phyloP scores from a whole-genome alignment of 1,140 invertebrate species.

The Mercenaria mercenaria region DNA sequence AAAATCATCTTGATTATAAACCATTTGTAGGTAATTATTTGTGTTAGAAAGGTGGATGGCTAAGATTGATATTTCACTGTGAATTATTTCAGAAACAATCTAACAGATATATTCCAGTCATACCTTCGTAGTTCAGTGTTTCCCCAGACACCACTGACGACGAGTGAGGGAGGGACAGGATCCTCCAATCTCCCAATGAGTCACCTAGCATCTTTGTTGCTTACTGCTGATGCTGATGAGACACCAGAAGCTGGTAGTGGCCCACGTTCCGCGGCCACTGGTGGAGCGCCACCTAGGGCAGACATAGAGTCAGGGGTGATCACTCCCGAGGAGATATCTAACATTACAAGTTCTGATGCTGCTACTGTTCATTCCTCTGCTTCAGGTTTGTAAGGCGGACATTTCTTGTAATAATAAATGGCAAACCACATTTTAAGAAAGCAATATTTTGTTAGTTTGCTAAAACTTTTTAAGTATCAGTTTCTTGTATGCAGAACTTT shows the following conservation, averaged over 20 bases:
- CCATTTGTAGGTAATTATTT: too few species aligned
- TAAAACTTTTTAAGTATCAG: too few species aligned
- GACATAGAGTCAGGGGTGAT: conserved; percentile 66
- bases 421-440: too few species aligned
- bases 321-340: conserved; percentile 78
- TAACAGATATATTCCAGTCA: conserved; percentile 43
- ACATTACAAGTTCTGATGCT: conserved; percentile 77
- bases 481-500: too few species aligned
- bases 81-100: conserved; percentile 7
- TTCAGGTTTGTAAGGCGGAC: conserved; percentile 66
- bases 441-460: too few species aligned
- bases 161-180: neutral
- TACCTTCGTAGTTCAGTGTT: conserved; percentile 25
- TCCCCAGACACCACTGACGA: conserved; percentile 1
- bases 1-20: too few species aligned
- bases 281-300: conserved; percentile 1
- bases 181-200: conserved; percentile 39
- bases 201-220: conserved; percentile 72
- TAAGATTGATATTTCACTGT: too few species aligned
- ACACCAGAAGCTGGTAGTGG: neutral
- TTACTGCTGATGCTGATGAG: conserved; percentile 66
- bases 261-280: neutral
- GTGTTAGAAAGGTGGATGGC: too few species aligned
- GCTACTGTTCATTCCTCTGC: conserved; percentile 76
- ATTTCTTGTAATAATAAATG: neutral